A percentile compares a stretch with the other conserved stretches of the same genome.
Conservation (phyloP, 1,140 invertebrate genomes). For the Diachasma alloeum region DNA sequence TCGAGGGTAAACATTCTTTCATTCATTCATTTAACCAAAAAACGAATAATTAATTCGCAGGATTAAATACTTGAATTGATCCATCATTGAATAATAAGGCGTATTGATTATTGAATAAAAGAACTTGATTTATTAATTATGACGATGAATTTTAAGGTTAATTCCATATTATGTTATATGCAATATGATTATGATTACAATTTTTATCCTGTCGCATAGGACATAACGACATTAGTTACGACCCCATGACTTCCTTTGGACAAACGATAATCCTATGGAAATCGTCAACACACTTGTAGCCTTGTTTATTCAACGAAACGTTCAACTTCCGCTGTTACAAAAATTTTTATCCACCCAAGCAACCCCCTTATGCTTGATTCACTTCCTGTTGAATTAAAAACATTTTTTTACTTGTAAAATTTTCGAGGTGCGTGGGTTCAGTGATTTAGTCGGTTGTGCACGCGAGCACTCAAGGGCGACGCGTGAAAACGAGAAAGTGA, state of each 20-base stretch:
- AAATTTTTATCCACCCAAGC: neutral
- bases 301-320: slow-evolving; percentile 7
- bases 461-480: neutral
- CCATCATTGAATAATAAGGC: too few species aligned
- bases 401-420: neutral
- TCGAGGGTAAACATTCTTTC: neutral
- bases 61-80: too few species aligned
- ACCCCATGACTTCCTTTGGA: neutral
- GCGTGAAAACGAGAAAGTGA: neutral
- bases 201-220: neutral
- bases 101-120: too few species aligned
- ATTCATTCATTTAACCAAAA: too few species aligned
- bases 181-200: neutral
- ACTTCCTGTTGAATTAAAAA: neutral
- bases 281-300: neutral
- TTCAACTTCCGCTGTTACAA: neutral
- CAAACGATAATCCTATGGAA: neutral
- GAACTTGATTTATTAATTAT: too few species aligned
- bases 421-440: neutral
- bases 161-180: neutral
- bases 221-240: neutral
- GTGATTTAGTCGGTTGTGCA: neutral
- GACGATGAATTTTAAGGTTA: too few species aligned
- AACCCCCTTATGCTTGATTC: neutral
- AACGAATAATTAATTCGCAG: too few species aligned